phyloP scores from a whole-genome alignment of 2,888 invertebrate genomes.

The Proisotoma minuta region DNA sequence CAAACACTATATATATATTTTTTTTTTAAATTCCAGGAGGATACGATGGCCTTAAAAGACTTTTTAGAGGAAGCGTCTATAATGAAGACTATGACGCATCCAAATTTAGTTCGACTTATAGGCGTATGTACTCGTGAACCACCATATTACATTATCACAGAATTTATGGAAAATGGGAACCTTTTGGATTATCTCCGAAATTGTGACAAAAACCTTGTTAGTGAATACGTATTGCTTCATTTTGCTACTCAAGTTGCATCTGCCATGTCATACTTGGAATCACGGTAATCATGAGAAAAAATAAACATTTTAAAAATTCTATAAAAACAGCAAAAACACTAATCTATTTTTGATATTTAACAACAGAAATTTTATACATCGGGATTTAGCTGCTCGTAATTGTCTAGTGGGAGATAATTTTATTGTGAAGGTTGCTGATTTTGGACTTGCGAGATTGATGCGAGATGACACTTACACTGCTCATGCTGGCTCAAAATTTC shows the following conservation, averaged over 20 bases:
- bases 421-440: constrained; percentile 97
- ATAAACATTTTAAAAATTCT: not conserved
- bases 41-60: constrained; percentile 98
- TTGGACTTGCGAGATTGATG: constrained; percentile 95
- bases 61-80: constrained; percentile 98
- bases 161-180: constrained; percentile 99
- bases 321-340: not conserved
- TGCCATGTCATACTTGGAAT: constrained; percentile 92
- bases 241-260: constrained; percentile 99
- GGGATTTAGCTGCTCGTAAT: constrained; percentile 95
- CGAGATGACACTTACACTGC: constrained; percentile 99
- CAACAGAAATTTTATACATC: constrained; percentile 44
- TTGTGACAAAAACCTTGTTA: constrained; percentile 77
- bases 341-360: constrained; percentile 1
- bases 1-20: not conserved
- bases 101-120: constrained; percentile 93
- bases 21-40: constrained; percentile 62
- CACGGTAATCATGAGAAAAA: constrained; percentile 31
- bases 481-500: constrained; percentile 98
- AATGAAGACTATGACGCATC: constrained; percentile 99
- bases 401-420: constrained; percentile 97
- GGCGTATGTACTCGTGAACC: constrained; percentile 97
- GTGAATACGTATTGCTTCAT: constrained; percentile 93
- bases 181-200: constrained; percentile 90
- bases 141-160: constrained; percentile 98